A percentile compares a stretch with the other conserved stretches of the same genome.
phyloP scores from a whole-genome alignment of 2,888 invertebrate genomes.

The Nomada fabriciana region DNA sequence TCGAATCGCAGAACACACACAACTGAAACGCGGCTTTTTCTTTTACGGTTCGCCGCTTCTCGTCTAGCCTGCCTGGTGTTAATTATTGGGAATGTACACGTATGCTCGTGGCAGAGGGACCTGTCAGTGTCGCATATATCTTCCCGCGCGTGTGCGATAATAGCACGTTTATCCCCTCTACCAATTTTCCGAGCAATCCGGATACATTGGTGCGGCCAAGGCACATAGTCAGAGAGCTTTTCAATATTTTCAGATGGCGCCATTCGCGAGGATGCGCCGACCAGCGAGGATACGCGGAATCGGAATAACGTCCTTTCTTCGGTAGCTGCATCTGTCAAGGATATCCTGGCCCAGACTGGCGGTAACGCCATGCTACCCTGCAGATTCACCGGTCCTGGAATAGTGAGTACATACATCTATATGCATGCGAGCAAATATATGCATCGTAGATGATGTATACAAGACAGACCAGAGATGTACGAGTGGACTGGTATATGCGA shows the following conservation, averaged over 20 bases:
- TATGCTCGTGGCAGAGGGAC: no score
- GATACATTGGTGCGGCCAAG: conserved; percentile 12
- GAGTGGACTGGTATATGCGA: conserved; percentile 22
- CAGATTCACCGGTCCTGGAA: conserved; percentile 84
- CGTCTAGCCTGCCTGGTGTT: no score
- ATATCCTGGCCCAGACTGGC: conserved; percentile 85
- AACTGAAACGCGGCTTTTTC: not conserved
- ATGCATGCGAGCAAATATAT: conserved; percentile 40
- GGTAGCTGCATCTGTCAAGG: conserved; percentile 77
- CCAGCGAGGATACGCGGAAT: conserved; percentile 31
- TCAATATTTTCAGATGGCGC: conserved; percentile 55
- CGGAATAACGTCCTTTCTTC: conserved; percentile 43
- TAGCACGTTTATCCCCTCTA: conserved; percentile 26
- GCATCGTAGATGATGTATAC: conserved; percentile 49
- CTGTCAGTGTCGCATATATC: no score
- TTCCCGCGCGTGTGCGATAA: conserved; percentile 4
- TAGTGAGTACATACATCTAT: conserved; percentile 82
- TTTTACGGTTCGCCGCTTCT: no score
- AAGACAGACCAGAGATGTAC: conserved; percentile 11
- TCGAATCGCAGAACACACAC: not conserved
- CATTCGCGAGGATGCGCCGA: conserved; percentile 20
- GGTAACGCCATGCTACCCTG: conserved; percentile 85
- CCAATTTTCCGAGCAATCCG: conserved; percentile 18
- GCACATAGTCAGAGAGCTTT: conserved; percentile 1
- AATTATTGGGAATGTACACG: not conserved